These are phyloP conservation scores for Bos indicus DNA, from an alignment of 2,113 vertebrate species.

Conservation along the genomic window DNA sequence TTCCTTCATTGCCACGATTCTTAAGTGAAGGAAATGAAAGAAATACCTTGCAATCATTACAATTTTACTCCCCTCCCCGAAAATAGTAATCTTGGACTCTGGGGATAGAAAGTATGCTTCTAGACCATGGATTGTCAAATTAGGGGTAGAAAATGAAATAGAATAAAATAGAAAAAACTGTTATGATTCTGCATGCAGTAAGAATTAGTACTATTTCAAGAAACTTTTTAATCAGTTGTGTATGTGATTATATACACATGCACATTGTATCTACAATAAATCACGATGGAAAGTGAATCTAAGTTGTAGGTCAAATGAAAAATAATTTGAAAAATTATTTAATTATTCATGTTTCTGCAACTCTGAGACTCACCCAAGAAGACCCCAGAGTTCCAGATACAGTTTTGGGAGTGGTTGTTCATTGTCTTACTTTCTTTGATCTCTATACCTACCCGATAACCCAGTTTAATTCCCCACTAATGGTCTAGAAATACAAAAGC, in stretches of 20 bases:
- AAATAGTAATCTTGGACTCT: neutral
- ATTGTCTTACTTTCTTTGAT: neutral
- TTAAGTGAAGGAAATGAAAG: neutral
- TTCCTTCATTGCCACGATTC: neutral
- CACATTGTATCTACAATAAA: neutral
- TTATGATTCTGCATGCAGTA: neutral
- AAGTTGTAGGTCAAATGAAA: neutral
- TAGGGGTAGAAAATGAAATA: neutral
- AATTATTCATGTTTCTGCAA: neutral
- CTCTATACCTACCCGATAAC: neutral
- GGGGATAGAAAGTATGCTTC: neutral
- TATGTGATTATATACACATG: neutral
- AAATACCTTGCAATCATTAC: neutral
- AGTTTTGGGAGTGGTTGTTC: neutral
- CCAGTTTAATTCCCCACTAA: neutral
- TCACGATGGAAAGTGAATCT: neutral
- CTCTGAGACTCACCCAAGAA: neutral
- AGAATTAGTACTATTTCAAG: neutral
- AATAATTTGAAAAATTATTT: neutral
- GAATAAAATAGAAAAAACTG: neutral
- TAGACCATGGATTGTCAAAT: neutral
- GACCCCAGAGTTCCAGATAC: neutral
- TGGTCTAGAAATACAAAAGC: neutral
- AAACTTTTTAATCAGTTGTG: neutral
- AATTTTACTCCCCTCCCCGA: rapidly evolving